Percentiles rank a stretch among this genome's conserved stretches.
phyloP scores from a whole-genome alignment of 2,113 vertebrate genomes.

The Phocoena sinus region DNA sequence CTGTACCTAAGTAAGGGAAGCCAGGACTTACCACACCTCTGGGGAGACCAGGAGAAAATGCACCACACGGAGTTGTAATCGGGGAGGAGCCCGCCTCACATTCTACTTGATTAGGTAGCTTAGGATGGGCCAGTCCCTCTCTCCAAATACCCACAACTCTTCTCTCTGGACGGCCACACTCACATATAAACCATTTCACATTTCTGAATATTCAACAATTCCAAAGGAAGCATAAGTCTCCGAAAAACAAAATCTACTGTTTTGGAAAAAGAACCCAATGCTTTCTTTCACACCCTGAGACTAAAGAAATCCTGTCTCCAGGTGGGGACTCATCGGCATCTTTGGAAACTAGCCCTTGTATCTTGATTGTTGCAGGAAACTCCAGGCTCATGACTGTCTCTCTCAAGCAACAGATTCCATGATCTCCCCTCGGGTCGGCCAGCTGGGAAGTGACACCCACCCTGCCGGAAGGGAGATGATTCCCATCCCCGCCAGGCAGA shows the following conservation, averaged over 20 bases:
- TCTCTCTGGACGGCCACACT: too few species aligned
- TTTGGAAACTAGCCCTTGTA: neutral
- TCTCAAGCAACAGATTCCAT: neutral
- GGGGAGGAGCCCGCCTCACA: fast-evolving
- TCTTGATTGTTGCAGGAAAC: neutral
- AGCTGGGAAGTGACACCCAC: neutral
- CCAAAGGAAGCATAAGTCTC: neutral
- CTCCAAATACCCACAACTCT: neutral
- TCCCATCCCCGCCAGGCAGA: neutral
- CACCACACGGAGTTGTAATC: fast-evolving
- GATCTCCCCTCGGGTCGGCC: neutral
- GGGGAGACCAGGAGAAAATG: neutral
- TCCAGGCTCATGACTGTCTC: neutral
- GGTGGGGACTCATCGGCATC: too few species aligned
- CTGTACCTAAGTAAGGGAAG: neutral
- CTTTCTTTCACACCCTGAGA: neutral
- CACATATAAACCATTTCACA: neutral
- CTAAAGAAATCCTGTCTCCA: neutral
- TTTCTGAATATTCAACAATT: neutral
- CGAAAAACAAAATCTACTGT: neutral
- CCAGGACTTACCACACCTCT: neutral
- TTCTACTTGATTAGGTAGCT: neutral
- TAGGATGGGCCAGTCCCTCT: neutral
- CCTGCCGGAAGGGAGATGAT: neutral
- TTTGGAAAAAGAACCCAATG: neutral